A percentile compares a stretch with the other conserved stretches of the same genome.
Conservation (phyloP, 30 jellyfish, hydroid and myxozoan genomes). For the Turritopsis rubra region DNA sequence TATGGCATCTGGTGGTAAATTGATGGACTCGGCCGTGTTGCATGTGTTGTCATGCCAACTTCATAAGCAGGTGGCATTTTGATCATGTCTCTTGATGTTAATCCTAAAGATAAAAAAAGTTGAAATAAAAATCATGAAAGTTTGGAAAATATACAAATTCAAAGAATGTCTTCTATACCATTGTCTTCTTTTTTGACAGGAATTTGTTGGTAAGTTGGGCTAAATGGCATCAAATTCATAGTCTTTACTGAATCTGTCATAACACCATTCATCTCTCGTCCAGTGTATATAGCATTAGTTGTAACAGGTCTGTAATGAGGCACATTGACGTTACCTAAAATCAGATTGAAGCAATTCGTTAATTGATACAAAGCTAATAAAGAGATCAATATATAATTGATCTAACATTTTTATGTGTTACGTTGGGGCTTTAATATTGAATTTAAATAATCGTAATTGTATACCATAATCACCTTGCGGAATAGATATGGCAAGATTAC, state of each 20-base stretch:
- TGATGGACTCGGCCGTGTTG: slow-evolving; percentile 25
- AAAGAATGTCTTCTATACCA: not conserved
- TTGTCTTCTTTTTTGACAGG: not conserved
- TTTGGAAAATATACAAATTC: not conserved
- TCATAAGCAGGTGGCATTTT: slow-evolving; percentile 19
- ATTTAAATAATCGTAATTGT: too few relatives aligned
- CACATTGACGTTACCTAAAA: not conserved
- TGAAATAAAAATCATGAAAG: too few relatives aligned
- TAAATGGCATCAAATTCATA: slow-evolving; percentile 29
- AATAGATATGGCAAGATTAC: slow-evolving; percentile 19
- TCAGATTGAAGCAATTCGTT: too few relatives aligned
- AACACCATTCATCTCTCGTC: not conserved
- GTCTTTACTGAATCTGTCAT: slow-evolving; percentile 1
- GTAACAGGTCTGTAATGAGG: slow-evolving; percentile 10
- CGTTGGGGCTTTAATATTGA: too few relatives aligned
- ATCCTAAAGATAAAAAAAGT: not conserved
- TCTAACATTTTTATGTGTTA: too few relatives aligned
- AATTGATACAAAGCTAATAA: too few relatives aligned
- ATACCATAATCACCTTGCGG: slow-evolving; percentile 41
- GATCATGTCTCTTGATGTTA: slow-evolving; percentile 8
- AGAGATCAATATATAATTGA: too few relatives aligned
- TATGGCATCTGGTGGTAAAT: slow-evolving; percentile 28
- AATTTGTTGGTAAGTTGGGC: slow-evolving; percentile 27
- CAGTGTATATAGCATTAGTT: not conserved
- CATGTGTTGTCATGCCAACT: not conserved